Evolutionary conservation across 2,113 vertebrate species (phyloP).

Genomic region (Muntiacus reevesi): DNA sequence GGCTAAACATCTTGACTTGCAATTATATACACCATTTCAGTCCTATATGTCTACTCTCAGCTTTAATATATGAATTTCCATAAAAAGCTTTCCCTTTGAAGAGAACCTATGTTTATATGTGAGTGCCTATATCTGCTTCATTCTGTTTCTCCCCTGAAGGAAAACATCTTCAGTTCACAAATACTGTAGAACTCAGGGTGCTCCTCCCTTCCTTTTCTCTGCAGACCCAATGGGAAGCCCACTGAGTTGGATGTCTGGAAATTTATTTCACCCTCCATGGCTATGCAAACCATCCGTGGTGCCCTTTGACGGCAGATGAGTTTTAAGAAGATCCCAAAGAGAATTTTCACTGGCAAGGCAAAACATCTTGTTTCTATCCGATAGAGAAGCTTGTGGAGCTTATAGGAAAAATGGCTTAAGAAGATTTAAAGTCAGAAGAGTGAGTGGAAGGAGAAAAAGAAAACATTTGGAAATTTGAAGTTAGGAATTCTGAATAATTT

Average conservation of each 20-base stretch:
- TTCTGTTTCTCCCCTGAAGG: background rate
- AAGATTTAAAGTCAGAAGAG: background rate
- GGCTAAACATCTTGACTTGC: background rate
- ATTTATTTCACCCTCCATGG: slow-evolving; percentile 27
- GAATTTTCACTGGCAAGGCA: background rate
- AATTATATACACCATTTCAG: background rate
- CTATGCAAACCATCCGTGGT: background rate
- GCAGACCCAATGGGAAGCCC: background rate
- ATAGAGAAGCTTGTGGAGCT: background rate
- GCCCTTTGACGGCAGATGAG: slow-evolving; percentile 3
- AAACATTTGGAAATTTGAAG: background rate
- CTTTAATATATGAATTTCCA: background rate
- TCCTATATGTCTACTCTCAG: background rate
- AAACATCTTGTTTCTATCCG: background rate
- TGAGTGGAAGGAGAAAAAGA: background rate
- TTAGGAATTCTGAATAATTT: background rate
- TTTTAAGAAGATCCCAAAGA: slow-evolving; percentile 27
- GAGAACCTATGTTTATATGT: background rate
- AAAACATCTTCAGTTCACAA: background rate
- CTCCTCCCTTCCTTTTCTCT: background rate
- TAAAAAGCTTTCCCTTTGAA: background rate
- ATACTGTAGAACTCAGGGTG: background rate
- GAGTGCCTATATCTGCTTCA: background rate
- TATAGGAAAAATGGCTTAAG: background rate
- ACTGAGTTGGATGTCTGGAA: background rate